Percentiles rank a stretch among this genome's conserved stretches.
Evolutionary conservation across 1,140 invertebrate genomes (phyloP).

Genomic region (Latrodectus geometricus): DNA sequence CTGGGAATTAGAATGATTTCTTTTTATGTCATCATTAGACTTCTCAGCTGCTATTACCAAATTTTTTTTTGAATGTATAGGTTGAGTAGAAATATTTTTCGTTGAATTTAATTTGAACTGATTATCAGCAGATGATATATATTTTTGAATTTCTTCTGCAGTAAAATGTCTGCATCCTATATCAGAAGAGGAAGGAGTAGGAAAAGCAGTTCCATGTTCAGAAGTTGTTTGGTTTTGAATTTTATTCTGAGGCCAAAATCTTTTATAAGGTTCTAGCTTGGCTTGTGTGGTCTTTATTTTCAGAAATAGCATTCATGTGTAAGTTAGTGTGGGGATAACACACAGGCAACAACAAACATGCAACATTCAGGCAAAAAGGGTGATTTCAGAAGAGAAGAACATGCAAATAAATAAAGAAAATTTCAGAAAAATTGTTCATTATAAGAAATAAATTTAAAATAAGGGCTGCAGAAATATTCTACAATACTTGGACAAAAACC

Average conservation of each 20-base stretch:
- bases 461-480: neutral
- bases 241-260: constrained; percentile 50
- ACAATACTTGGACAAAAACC: no score
- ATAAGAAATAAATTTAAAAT: neutral
- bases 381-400: constrained; percentile 40
- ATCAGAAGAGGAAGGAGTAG: neutral
- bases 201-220: neutral
- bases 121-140: neutral
- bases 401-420: constrained; percentile 51
- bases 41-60: neutral
- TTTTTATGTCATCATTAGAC: no score
- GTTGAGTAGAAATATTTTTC: neutral
- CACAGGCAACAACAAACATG: constrained; percentile 51
- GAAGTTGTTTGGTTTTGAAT: neutral
- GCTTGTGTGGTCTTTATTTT: constrained; percentile 5
- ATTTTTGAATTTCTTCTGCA: neutral
- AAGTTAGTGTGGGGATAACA: constrained; percentile 13
- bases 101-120: neutral
- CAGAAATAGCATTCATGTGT: neutral
- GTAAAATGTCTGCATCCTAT: neutral
- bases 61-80: neutral
- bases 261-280: constrained; percentile 33
- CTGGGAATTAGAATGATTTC: constrained; percentile 23
- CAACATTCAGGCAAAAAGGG: constrained; percentile 47
- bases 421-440: neutral